Conservation (phyloP, 2,888 invertebrate genomes). For the Lasioglossum vierecki region DNA sequence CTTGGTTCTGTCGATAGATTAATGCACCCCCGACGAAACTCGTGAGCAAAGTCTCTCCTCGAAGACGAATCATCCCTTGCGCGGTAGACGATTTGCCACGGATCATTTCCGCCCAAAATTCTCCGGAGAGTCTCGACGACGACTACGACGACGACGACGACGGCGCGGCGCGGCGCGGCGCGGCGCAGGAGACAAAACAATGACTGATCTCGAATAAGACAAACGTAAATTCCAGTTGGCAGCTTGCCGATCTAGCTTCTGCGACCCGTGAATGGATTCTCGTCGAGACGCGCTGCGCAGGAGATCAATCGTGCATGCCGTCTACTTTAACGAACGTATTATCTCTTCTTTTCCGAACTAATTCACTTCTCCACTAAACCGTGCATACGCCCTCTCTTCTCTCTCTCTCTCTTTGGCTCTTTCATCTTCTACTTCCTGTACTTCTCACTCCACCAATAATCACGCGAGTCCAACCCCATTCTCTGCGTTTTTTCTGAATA, state of each 20-base stretch:
- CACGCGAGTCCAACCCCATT: conserved; percentile 6
- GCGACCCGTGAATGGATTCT: conserved; percentile 24
- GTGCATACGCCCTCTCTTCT: conserved; percentile 39
- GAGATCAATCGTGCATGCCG: conserved; percentile 64
- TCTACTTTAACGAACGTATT: conserved; percentile 55
- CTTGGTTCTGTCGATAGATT: background rate
- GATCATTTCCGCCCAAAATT: background rate
- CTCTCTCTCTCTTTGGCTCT: conserved; percentile 79
- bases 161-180: background rate
- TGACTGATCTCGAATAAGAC: conserved; percentile 14
- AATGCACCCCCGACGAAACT: background rate
- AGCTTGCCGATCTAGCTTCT: conserved; percentile 49
- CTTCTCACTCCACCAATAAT: background rate
- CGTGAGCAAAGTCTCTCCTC: conserved; percentile 2
- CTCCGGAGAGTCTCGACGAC: background rate
- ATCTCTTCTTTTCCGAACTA: conserved; percentile 54
- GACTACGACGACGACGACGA: background rate
- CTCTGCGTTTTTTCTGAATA: background rate
- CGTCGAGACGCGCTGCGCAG: conserved; percentile 39
- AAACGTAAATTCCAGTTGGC: conserved; percentile 11
- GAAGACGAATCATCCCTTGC: conserved; percentile 9
- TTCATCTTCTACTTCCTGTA: background rate
- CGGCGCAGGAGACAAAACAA: background rate
- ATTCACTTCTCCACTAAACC: conserved; percentile 50
- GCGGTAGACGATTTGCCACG: background rate